Evolutionary conservation across 2,113 vertebrate genomes (phyloP), one percentile per base, ranked within the genome.

Genomic region (Serilophus lunatus): DNA sequence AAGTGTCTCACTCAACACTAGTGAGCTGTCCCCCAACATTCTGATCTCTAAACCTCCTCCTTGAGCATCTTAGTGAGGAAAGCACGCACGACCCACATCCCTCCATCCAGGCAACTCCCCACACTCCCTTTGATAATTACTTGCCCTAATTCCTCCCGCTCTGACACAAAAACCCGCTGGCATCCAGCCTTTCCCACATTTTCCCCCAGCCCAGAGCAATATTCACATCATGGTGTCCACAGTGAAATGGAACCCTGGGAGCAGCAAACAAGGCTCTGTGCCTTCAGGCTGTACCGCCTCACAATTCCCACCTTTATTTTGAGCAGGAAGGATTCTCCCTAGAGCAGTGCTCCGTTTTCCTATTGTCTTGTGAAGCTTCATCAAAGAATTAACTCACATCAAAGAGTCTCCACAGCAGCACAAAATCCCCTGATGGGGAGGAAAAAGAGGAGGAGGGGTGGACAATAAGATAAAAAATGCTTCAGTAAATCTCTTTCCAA

Each of bases 351-450:
- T 88, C n/a, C 2, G 25, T 23, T 86, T 69, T 79, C 24, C 70
- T 18, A 54, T 66, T 86, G 68, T 77, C 90, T 93, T 10, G 28
- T 63, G 86, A 86, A 90, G 76, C 76, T 86, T 88, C 71, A 1
- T 74, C 82, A 70, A 83, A 95, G 90, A 94, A 92, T 93, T 93
- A 83, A 54, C 59, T 90, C 54, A 35, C 85, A 95, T 96, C 94
- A 95, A 96, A 95, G 90, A 69, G 50, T 42, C 68, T 81, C 82
- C 72, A 35, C 35, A 59, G 86, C 76, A 86, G 80, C 78, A 80
- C 42, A 2, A 81, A 95, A 77, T 74, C 76, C 71, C 81, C 82
- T 42, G 2, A 69, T 3, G 35, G 68, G 54, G 25, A 92, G 29
- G 45, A 35, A 72, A 57, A 78, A 33, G 60, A 17, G 17, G 68